These are phyloP conservation scores for Bufo bufo DNA, from an alignment of 2,113 vertebrate species.

Conservation along the genomic window DNA sequence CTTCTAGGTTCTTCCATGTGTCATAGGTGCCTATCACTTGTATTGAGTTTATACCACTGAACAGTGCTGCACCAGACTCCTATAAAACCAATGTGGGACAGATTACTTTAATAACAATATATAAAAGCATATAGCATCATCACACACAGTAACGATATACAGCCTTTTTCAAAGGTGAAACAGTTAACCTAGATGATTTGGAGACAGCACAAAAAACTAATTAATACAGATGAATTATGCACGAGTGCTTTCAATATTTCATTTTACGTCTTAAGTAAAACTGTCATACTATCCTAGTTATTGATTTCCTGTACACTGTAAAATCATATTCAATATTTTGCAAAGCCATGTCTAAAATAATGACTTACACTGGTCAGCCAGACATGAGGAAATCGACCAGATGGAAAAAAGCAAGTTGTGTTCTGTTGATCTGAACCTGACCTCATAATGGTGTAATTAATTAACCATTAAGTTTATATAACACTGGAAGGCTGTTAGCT, in stretches of 20 bases:
- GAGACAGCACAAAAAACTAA: constrained; percentile 8
- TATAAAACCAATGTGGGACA: too few species aligned
- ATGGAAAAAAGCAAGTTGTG: neutral
- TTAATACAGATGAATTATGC: constrained; percentile 11
- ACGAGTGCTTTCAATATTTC: constrained; percentile 19
- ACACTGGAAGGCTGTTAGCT: constrained; percentile 12
- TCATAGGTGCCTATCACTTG: too few species aligned
- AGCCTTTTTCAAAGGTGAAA: neutral
- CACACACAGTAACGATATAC: too few species aligned
- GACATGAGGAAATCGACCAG: constrained; percentile 32
- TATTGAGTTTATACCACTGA: too few species aligned
- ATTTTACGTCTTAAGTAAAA: constrained; percentile 16
- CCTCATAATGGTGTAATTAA: constrained; percentile 52
- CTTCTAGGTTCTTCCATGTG: too few species aligned
- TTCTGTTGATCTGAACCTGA: constrained; percentile 37
- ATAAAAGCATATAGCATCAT: too few species aligned
- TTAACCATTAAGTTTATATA: constrained; percentile 39
- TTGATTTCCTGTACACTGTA: constrained; percentile 43
- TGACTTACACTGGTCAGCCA: constrained; percentile 9
- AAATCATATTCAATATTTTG: constrained; percentile 27
- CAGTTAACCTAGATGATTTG: neutral
- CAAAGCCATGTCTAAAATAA: constrained; percentile 38
- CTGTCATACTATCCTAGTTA: constrained; percentile 31
- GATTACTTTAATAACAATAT: too few species aligned
- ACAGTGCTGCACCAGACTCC: too few species aligned